Percentiles rank a stretch among this genome's conserved stretches.
phyloP scores from a whole-genome alignment of 2,113 vertebrate species.

The Octodon degus region DNA sequence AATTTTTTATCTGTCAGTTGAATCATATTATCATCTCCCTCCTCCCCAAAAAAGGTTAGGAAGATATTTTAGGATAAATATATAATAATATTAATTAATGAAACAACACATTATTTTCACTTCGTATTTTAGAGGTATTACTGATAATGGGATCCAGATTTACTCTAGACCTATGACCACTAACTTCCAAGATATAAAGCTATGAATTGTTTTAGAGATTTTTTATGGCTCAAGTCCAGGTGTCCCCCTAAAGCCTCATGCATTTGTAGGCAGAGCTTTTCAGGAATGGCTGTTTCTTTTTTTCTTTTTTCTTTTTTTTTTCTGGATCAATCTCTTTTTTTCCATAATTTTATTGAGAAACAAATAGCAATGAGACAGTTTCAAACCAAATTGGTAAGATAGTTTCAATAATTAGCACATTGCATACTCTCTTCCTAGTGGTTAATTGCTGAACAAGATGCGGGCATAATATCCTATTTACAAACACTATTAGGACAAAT shows the following conservation, averaged over 20 bases:
- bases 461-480: too few species aligned
- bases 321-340: too few species aligned
- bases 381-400: too few species aligned
- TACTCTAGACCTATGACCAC: not conserved
- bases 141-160: not conserved
- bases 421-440: too few species aligned
- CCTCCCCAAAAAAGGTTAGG: not conserved
- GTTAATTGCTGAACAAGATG: too few species aligned
- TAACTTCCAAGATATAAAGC: slow-evolving; percentile 27
- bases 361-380: too few species aligned
- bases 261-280: not conserved
- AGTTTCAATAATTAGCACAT: too few species aligned
- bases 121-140: not conserved
- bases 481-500: too few species aligned
- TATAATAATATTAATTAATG: not conserved
- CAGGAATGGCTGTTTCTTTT: not conserved
- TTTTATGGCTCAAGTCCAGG: not conserved
- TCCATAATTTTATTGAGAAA: too few species aligned
- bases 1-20: not conserved
- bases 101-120: slow-evolving; percentile 12
- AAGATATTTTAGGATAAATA: slow-evolving; percentile 3
- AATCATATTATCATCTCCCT: not conserved
- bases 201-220: not conserved
- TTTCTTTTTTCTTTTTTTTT: too few species aligned
- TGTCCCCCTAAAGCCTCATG: not conserved